These are phyloP conservation scores for Perognathus longimembris DNA, from an alignment of 2,113 vertebrate species.

Conservation along the genomic window DNA sequence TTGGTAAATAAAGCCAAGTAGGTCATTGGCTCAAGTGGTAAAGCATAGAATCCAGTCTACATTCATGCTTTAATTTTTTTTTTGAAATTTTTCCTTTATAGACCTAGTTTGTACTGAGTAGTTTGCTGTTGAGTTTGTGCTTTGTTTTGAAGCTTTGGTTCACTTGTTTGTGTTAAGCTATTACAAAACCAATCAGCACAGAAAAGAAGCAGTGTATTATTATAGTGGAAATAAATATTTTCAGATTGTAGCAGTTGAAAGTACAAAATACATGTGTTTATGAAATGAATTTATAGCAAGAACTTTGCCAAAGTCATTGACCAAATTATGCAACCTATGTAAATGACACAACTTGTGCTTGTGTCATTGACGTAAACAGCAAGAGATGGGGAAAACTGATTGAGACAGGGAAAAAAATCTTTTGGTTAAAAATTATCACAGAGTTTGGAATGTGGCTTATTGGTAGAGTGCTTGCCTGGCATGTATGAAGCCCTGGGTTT, in stretches of 20 bases:
- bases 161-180: conserved; percentile 38
- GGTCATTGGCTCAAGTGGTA: too few species aligned
- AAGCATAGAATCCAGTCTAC: background rate
- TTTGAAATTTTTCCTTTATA: background rate
- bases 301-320: conserved; percentile 47
- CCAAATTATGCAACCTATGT: background rate
- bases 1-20: background rate
- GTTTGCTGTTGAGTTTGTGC: background rate
- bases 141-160: conserved; percentile 44
- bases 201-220: conserved; percentile 18
- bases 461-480: too few species aligned
- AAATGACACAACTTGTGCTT: background rate
- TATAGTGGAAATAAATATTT: conserved; percentile 58
- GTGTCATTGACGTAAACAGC: background rate
- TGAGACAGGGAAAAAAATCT: background rate
- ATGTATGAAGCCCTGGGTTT: too few species aligned
- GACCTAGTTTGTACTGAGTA: conserved; percentile 4
- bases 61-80: background rate
- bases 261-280: conserved; percentile 32
- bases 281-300: conserved; percentile 2
- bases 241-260: conserved; percentile 33
- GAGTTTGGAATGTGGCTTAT: too few species aligned
- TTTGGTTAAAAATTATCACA: background rate
- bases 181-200: conserved; percentile 9
- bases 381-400: background rate